A percentile compares a stretch with the other conserved stretches of the same genome.
These are phyloP conservation scores for Lepidocyrtinus sp. DNA, from an alignment of 2,888 invertebrate genomes.

Conservation along the genomic window DNA sequence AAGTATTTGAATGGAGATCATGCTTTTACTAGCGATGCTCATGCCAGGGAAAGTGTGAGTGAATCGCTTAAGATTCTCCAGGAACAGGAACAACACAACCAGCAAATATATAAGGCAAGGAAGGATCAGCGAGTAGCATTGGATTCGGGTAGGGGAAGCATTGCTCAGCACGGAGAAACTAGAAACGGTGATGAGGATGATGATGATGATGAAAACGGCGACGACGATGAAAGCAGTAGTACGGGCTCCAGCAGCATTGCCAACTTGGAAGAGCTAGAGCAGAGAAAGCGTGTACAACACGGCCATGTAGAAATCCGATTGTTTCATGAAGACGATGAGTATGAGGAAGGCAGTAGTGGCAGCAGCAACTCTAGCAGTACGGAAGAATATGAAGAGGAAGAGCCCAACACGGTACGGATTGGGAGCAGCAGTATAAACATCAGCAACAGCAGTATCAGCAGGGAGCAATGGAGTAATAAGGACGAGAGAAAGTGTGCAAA, in stretches of 20 bases:
- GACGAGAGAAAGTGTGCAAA: conserved; percentile 47
- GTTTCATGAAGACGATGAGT: conserved; percentile 47
- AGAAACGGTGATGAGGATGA: conserved; percentile 48
- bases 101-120: conserved; percentile 34
- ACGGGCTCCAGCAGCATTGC: conserved; percentile 32
- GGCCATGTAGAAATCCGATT: conserved; percentile 55
- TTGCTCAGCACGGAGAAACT: conserved; percentile 35
- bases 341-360: no score
- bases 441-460: conserved; percentile 33
- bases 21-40: conserved; percentile 41
- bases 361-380: no score
- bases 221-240: conserved; percentile 27
- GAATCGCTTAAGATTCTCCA: conserved; percentile 52
- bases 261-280: conserved; percentile 39
- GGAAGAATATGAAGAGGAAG: no score
- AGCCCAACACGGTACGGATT: no score
- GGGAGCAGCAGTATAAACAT: no score
- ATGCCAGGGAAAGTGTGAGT: conserved; percentile 48
- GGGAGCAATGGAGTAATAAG: no score
- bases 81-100: conserved; percentile 45
- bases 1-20: no score
- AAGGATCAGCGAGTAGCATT: conserved; percentile 51
- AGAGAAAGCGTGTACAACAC: conserved; percentile 41
- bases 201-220: conserved; percentile 43
- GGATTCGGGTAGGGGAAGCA: no score